A percentile compares a stretch with the other conserved stretches of the same genome.
Conservation (phyloP, 2,888 invertebrate genomes). For the Periphyllus acericola region DNA sequence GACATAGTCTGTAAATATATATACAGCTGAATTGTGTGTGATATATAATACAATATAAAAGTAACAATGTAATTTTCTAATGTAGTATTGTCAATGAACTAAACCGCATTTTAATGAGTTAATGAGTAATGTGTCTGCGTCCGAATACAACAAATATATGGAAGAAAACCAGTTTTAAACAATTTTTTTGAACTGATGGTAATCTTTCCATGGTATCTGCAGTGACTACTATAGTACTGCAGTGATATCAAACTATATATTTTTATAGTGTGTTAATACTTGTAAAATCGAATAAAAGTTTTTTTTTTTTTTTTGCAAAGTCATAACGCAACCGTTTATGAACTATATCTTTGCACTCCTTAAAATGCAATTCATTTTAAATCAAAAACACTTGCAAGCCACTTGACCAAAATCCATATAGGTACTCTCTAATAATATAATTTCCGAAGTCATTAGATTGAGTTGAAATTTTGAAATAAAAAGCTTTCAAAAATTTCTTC, state of each 20-base stretch:
- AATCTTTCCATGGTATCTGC: not conserved
- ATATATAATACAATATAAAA: not conserved
- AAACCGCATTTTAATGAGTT: conserved; percentile 44
- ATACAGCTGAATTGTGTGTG: not conserved
- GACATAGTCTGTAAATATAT: not conserved
- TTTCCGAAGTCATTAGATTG: no score
- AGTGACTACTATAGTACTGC: not conserved
- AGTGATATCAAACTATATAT: not conserved
- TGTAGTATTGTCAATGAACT: not conserved
- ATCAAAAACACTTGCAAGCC: no score
- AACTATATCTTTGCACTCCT: not conserved
- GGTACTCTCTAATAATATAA: no score
- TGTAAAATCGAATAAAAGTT: not conserved
- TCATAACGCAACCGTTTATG: not conserved
- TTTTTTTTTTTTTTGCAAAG: not conserved
- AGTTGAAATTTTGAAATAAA: no score
- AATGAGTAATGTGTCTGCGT: conserved; percentile 24
- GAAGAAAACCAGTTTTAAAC: conserved; percentile 3
- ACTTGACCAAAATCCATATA: no score
- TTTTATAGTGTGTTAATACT: not conserved
- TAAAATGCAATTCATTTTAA: no score
- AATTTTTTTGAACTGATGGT: conserved; percentile 20
- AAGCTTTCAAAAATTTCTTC: no score
- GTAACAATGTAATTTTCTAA: not conserved
- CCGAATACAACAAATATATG: not conserved